Evolutionary conservation across 1,140 invertebrate species (phyloP).

Genomic region (Zaprionus capensis): DNA sequence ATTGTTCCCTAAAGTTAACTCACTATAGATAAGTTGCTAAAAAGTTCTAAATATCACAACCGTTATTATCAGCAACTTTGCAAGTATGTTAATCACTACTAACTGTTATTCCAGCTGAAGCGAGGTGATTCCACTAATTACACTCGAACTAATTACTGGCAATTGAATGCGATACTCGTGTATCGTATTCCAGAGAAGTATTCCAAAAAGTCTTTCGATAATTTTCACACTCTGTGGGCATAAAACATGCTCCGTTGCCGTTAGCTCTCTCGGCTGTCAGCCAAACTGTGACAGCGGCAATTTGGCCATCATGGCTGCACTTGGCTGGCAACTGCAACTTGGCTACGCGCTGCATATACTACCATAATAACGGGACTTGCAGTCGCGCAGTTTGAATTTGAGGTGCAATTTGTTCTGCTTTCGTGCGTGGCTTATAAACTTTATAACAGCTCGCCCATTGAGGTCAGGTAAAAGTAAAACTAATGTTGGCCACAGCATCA

Average conservation of each 20-base stretch:
- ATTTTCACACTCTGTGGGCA: constrained; percentile 1
- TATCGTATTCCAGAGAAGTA: not conserved
- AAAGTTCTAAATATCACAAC: not conserved
- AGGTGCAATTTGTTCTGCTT: constrained; percentile 75
- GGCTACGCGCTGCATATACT: constrained; percentile 2
- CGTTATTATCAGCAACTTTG: no score
- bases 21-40: no score
- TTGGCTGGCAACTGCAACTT: constrained; percentile 14
- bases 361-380: constrained; percentile 29
- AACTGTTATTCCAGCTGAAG: not conserved
- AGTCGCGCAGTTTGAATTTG: constrained; percentile 22
- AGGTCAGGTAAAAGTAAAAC: constrained; percentile 73
- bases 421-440: constrained; percentile 48
- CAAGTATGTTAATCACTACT: not conserved
- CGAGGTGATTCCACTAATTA: not conserved
- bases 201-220: not conserved
- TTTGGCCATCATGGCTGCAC: constrained; percentile 45
- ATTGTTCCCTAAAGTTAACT: no score
- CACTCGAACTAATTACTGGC: not conserved
- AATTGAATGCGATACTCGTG: not conserved
- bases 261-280: constrained; percentile 10
- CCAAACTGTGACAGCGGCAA: constrained; percentile 40
- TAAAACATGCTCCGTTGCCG: not conserved
- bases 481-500: constrained; percentile 12
- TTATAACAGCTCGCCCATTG: constrained; percentile 38